phyloP scores from a whole-genome alignment of 2,113 vertebrate species.

The Aegithalos caudatus region DNA sequence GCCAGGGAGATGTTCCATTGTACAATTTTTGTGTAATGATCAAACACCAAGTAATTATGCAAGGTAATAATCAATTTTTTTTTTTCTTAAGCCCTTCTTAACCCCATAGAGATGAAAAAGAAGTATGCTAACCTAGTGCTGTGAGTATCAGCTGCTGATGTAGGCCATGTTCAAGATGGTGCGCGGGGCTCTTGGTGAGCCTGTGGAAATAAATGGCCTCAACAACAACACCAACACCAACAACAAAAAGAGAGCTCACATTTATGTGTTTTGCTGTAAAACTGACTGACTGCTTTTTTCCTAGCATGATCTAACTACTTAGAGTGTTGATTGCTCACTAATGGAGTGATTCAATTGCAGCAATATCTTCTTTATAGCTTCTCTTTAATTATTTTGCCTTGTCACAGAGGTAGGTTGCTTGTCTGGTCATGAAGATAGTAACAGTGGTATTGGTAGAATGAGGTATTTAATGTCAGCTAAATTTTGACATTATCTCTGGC shows the following conservation, averaged over 20 bases:
- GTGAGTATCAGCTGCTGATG: neutral
- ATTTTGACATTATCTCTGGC: conserved; percentile 18
- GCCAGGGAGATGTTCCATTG: neutral
- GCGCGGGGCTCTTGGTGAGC: neutral
- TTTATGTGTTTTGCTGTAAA: neutral
- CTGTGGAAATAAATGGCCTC: neutral
- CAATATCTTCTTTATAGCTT: conserved; percentile 62
- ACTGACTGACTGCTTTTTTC: conserved; percentile 45
- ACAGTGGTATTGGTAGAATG: neutral
- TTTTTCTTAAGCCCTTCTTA: neutral
- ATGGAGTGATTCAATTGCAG: conserved; percentile 55
- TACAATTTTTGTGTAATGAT: neutral
- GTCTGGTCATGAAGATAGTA: conserved; percentile 34
- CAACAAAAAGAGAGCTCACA: neutral
- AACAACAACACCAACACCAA: neutral
- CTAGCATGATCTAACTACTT: neutral
- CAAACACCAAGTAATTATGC: neutral
- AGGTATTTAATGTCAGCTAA: conserved; percentile 6
- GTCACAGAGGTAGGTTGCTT: conserved; percentile 34
- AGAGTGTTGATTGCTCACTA: conserved; percentile 17
- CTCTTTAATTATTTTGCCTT: conserved; percentile 68
- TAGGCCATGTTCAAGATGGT: neutral
- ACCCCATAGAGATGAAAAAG: neutral
- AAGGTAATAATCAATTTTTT: neutral
- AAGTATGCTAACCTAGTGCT: neutral